Evolutionary conservation across 2,113 vertebrate genomes (phyloP), one percentile per base, ranked within the genome.

Genomic region (Thryonomys swinderianus): DNA sequence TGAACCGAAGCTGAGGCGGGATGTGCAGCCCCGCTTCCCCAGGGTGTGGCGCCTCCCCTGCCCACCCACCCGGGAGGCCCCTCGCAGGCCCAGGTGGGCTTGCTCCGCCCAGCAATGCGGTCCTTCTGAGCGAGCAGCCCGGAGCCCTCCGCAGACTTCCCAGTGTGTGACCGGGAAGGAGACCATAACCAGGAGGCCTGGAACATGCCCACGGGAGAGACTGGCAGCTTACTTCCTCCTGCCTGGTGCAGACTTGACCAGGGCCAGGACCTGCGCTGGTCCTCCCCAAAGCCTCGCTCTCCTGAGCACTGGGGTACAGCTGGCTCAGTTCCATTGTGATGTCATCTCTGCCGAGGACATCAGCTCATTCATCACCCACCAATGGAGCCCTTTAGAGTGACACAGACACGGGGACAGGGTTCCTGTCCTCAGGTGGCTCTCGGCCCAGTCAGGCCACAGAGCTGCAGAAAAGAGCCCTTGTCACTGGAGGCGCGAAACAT

Each of bases 1-100:
- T 51, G 94, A 97, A 86, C 95, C 94, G 88, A 84, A 94, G 94
- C 67, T 83, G 89, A 85, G 92, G 91, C 91, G 94, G 89, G 97
- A 69, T 78, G 93, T 66, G 92, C 94, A 84, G 92, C 88, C 62
- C 86, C 45, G 45, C 88, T 86, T 91, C 90, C 55, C 82, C n/a
- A n/a, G n/a, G n/a, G 48, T 51, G 48, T 51, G 5, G 48, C 48
- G 48, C 48, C 48, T 51, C 10, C 48, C 30, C 13, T 32, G 59
- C 4, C 27, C 42, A 66, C 78, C 32, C 7, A 3, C 67, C 64
- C 13, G 23, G 86, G 81, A 62, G 34, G 87, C 48, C 53, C 30
- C 51, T 32, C n/a, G 76, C n/a, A n/a, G n/a, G 23, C 30, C 64
- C 37, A 53, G 61, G 51, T 11, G 10, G 51, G 73, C 85, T 45